A percentile compares a stretch with the other conserved stretches of the same genome.
phyloP scores from a whole-genome alignment of 2,888 invertebrate genomes.

The Heliconius ethilla region DNA sequence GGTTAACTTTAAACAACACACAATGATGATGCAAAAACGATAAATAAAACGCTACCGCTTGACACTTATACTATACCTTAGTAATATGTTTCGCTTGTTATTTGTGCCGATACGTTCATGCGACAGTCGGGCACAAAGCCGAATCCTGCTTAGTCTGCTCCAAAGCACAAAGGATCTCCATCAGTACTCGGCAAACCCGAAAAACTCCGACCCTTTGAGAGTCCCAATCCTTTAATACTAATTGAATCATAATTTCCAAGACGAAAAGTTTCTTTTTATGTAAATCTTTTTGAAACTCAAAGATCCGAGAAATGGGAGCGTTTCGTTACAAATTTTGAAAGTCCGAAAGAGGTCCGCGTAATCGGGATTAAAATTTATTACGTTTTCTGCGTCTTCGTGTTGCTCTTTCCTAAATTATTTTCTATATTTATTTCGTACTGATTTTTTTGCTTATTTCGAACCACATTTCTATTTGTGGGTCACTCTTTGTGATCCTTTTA shows the following conservation, averaged over 20 bases:
- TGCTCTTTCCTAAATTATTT: slow-evolving; percentile 46
- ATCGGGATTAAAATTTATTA: slow-evolving; percentile 67
- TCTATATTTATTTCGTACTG: slow-evolving; percentile 40
- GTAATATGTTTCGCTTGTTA: slow-evolving; percentile 61
- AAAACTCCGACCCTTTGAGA: slow-evolving; percentile 77
- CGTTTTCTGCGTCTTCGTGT: slow-evolving; percentile 53
- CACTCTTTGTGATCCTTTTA: slow-evolving; percentile 25
- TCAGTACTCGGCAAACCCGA: slow-evolving; percentile 71
- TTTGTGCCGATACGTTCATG: slow-evolving; percentile 66
- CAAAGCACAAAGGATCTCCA: slow-evolving; percentile 75
- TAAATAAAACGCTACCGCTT: slow-evolving; percentile 24
- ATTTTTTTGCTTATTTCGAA: slow-evolving; percentile 35
- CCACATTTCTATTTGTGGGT: slow-evolving; percentile 23
- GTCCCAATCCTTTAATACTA: slow-evolving; percentile 80
- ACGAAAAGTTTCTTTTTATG: slow-evolving; percentile 80
- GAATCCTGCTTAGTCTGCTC: slow-evolving; percentile 75
- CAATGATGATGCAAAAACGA: not conserved
- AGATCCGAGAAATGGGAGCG: slow-evolving; percentile 67
- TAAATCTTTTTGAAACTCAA: slow-evolving; percentile 76
- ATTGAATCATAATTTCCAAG: slow-evolving; percentile 81
- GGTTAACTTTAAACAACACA: too few relatives aligned
- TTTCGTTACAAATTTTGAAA: slow-evolving; percentile 71
- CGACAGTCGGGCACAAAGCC: slow-evolving; percentile 68
- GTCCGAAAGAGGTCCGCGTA: slow-evolving; percentile 61
- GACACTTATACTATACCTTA: slow-evolving; percentile 29